These are phyloP conservation scores for Cerastis leucographa DNA, from an alignment of 2,888 invertebrate genomes.

Conservation along the genomic window DNA sequence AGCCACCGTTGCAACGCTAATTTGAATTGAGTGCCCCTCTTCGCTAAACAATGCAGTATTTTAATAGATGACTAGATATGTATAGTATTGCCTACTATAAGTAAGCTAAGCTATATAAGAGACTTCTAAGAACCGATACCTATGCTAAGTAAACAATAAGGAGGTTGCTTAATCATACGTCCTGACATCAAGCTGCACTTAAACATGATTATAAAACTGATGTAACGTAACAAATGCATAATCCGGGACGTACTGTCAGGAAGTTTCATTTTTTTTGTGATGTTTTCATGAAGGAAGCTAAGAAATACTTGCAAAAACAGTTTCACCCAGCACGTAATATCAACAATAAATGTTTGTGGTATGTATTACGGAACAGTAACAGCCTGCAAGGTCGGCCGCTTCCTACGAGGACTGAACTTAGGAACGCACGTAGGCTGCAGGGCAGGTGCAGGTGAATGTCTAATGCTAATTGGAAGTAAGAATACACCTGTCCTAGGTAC, in stretches of 20 bases:
- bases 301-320: constrained; percentile 34
- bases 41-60: constrained; percentile 9
- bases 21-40: not conserved
- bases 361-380: constrained; percentile 66
- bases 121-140: constrained; percentile 11
- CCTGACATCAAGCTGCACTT: constrained; percentile 15
- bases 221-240: constrained; percentile 35
- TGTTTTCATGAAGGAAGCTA: constrained; percentile 50
- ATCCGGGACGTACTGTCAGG: constrained; percentile 49
- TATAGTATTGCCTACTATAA: not conserved
- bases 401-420: constrained; percentile 77
- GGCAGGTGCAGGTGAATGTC: constrained; percentile 76
- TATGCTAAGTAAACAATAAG: constrained; percentile 7
- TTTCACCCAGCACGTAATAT: constrained; percentile 49
- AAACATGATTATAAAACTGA: constrained; percentile 23
- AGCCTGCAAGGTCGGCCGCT: constrained; percentile 83
- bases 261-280: constrained; percentile 44
- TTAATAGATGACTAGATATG: not conserved
- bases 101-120: not conserved
- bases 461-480: constrained; percentile 61
- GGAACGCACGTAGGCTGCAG: constrained; percentile 66
- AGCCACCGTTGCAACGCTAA: constrained; percentile 46
- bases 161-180: constrained; percentile 17
- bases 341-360: constrained; percentile 32
- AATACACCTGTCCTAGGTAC: constrained; percentile 47